Conservation (phyloP, 92 coral and sea anemone species). For the Phenganax subtilis region DNA sequence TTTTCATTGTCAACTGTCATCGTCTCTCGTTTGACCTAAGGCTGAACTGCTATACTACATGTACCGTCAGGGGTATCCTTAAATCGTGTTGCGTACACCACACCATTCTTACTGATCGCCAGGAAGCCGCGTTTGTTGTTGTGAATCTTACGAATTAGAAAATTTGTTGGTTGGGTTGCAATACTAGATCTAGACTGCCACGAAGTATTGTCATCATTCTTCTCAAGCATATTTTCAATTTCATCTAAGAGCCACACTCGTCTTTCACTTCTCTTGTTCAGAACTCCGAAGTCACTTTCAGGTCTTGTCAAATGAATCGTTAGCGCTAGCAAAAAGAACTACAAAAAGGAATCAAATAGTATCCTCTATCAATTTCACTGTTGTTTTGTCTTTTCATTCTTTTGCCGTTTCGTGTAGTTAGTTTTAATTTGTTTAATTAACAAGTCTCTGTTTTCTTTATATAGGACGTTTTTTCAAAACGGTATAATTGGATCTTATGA, state of each 20-base stretch:
- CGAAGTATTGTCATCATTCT: background rate
- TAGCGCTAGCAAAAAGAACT: background rate
- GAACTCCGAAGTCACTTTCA: background rate
- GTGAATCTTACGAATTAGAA: background rate
- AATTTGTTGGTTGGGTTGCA: background rate
- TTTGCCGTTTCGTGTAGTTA: background rate
- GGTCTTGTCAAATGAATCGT: background rate
- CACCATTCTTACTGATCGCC: background rate
- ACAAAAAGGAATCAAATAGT: background rate
- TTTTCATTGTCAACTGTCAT: too few species aligned
- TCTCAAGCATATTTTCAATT: background rate
- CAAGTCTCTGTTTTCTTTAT: too few species aligned
- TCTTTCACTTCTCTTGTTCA: background rate
- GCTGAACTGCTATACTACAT: background rate
- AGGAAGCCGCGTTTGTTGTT: slow-evolving; percentile 8
- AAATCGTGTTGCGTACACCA: background rate
- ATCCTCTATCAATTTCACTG: background rate
- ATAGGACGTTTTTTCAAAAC: too few species aligned
- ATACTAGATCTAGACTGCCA: background rate
- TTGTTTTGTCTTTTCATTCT: background rate
- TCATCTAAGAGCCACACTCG: background rate
- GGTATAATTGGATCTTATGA: too few species aligned
- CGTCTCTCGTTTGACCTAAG: too few species aligned
- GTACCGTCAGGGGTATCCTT: background rate
- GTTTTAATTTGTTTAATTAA: background rate